Percentiles rank a stretch among this genome's conserved stretches.
These are phyloP conservation scores for Amblyornis subalaris DNA, from an alignment of 2,113 vertebrate species.

Conservation along the genomic window DNA sequence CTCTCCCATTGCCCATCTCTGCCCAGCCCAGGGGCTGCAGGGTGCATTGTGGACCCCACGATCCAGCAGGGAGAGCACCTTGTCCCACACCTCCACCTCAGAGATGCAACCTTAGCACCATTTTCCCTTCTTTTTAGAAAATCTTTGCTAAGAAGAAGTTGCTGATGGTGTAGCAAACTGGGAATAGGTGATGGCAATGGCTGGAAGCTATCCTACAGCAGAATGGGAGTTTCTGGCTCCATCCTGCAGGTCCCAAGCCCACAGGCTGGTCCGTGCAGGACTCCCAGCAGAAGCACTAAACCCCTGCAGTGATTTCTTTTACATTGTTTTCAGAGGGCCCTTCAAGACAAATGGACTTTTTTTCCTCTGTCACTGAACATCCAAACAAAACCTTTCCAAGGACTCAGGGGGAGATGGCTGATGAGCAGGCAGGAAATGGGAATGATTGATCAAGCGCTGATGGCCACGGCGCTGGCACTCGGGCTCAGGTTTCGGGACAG, in stretches of 20 bases:
- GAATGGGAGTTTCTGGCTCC: neutral
- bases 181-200: neutral
- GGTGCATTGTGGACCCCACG: neutral
- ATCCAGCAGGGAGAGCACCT: neutral
- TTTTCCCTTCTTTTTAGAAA: neutral
- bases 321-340: neutral
- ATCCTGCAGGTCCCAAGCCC: neutral
- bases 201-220: neutral
- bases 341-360: conserved; percentile 35
- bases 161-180: neutral
- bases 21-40: neutral
- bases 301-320: neutral
- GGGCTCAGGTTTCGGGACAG: conserved; percentile 39
- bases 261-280: neutral
- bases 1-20: neutral
- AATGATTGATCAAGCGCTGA: conserved; percentile 36
- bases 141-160: neutral
- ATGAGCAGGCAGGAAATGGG: conserved; percentile 54
- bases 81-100: neutral
- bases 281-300: neutral
- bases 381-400: conserved; percentile 28
- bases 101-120: neutral
- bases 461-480: neutral
- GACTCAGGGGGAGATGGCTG: neutral
- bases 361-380: neutral